A percentile compares a stretch with the other conserved stretches of the same genome.
phyloP scores from a whole-genome alignment of 2,797 vertebrate species.

The Myripristis jacobus region DNA sequence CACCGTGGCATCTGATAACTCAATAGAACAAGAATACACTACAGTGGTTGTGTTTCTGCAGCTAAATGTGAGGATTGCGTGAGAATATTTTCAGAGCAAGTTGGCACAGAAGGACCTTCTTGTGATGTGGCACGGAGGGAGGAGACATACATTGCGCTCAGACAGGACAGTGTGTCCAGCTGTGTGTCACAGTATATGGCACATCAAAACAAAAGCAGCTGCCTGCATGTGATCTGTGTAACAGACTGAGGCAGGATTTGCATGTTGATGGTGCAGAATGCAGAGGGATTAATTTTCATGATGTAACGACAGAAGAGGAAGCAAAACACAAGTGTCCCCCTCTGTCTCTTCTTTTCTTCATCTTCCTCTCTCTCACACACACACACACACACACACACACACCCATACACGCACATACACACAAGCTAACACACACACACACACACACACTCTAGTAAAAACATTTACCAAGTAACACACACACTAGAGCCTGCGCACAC shows the following conservation, averaged over 20 bases:
- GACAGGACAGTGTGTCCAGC: conserved; percentile 28
- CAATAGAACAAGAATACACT: conserved; percentile 14
- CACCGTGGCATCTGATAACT: neutral
- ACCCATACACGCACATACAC: neutral
- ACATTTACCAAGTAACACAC: conserved; percentile 20
- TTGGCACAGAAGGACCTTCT: conserved; percentile 1
- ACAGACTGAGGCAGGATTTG: conserved; percentile 48
- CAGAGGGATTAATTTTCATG: conserved; percentile 38
- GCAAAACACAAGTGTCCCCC: neutral
- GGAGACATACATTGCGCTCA: conserved; percentile 42
- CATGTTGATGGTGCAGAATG: conserved; percentile 29
- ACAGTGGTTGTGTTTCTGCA: conserved; percentile 38
- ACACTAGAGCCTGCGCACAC: conserved; percentile 6
- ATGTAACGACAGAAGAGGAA: conserved; percentile 10
- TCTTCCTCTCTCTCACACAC: conserved; percentile 19
- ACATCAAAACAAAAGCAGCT: conserved; percentile 41
- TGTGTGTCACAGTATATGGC: conserved; percentile 53
- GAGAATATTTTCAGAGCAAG: neutral
- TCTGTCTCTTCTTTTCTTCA: conserved; percentile 5
- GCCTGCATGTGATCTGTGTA: conserved; percentile 28
- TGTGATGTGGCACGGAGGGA: conserved; percentile 33
- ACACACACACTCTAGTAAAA: conserved; percentile 10
- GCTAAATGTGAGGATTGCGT: conserved; percentile 37
- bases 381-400: neutral
- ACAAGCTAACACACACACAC: neutral